Evolutionary conservation across 2,113 vertebrate genomes (phyloP), one percentile per base, ranked within the genome.

Genomic region (Cyrtonyx montezumae): DNA sequence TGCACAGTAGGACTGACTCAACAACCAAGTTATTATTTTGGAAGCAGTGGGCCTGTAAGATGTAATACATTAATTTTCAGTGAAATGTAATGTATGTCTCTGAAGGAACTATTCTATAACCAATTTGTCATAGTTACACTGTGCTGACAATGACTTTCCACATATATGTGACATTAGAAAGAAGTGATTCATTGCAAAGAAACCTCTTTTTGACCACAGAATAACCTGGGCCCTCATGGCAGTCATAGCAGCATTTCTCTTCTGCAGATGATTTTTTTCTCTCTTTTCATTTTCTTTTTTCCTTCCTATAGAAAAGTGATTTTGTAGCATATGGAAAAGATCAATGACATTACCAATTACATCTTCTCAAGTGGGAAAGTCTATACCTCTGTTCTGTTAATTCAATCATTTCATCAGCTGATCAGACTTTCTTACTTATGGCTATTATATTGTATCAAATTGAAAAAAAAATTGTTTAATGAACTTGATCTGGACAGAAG

Each of bases 381-480:
- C 70, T 56, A 26, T 30, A 75, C 15, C n/a, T 74, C 62, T 51
- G 40, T 37, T 21, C 36, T 46, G n/a, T 59, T 73, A 89, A 81
- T 36, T 70, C 48, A 42, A 37, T 66, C 26, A 58, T 5, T 61
- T 36, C 46, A 82, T 18, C 80, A 83, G 19, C 28, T 79, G 82
- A 88, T 56, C 2, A 13, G 40, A 16, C 28, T 88, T 84, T 75
- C 48, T 86, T 83, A 63, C 42, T 94, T 87, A 62, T 48, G 91
- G 61, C 37, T 45, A n/a, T 68, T 58, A 45, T 62, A 70, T 63
- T 46, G 6, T 46, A 90, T 85, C 84, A 75, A 84, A 53, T 34
- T 13, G 66, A 84, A 93, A 89, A 59, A 84, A 95, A 68, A 77
- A 21, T 43, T 37, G 61, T 79, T 71, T 94, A 94, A 93, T 93